phyloP scores from a whole-genome alignment of 2,888 invertebrate genomes.

The Nasonovia ribisnigri region DNA sequence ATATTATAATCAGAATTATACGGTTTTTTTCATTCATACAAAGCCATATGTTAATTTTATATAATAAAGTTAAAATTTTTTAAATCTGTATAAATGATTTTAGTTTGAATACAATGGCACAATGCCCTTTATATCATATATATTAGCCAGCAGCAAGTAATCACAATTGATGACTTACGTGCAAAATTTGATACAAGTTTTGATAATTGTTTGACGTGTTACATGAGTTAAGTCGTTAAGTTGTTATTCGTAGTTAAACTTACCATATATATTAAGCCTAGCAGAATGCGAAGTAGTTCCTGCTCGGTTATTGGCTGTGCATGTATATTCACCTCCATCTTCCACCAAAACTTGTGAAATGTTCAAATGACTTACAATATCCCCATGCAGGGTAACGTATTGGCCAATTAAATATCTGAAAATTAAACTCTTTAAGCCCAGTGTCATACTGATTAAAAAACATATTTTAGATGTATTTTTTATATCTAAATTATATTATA shows the following conservation, averaged over 20 bases:
- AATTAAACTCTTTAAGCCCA: background rate
- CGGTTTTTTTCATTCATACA: background rate
- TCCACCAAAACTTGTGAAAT: conserved; percentile 83
- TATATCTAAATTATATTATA: background rate
- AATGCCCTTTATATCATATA: background rate
- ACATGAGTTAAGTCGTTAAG: background rate
- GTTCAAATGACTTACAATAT: conserved; percentile 87
- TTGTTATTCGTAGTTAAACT: conserved; percentile 69
- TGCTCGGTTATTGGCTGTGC: conserved; percentile 82
- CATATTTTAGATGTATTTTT: background rate
- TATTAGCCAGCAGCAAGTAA: background rate
- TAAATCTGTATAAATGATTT: background rate
- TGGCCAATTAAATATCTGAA: conserved; percentile 82
- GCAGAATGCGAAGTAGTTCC: conserved; percentile 82
- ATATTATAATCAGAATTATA: background rate
- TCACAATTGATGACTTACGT: background rate
- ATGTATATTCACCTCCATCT: conserved; percentile 85
- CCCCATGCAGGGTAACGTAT: conserved; percentile 82
- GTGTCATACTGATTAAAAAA: background rate
- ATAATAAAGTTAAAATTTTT: background rate
- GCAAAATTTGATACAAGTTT: background rate
- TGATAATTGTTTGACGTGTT: background rate
- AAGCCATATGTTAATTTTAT: background rate
- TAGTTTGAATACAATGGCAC: background rate
- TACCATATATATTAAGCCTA: conserved; percentile 84